These are phyloP conservation scores for Camelus bactrianus DNA, from an alignment of 2,113 vertebrate genomes.

Conservation along the genomic window DNA sequence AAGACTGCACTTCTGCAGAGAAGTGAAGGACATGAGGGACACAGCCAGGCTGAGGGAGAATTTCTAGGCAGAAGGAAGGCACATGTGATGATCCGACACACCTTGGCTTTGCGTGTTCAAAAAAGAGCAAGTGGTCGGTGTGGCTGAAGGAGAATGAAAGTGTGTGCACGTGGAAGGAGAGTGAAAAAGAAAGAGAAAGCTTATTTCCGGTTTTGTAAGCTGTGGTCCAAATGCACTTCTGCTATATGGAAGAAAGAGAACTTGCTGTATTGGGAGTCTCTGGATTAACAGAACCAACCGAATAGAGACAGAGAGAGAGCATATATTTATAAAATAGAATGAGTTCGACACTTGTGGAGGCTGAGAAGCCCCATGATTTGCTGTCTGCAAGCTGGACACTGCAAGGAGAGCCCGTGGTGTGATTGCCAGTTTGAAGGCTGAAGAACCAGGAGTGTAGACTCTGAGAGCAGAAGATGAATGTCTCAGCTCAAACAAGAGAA, in stretches of 20 bases:
- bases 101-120: background rate
- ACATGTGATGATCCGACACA: fast-evolving
- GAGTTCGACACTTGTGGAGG: background rate
- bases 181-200: background rate
- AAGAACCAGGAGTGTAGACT: background rate
- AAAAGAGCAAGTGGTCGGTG: background rate
- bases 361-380: background rate
- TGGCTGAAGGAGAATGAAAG: background rate
- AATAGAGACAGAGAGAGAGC: background rate
- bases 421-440: background rate
- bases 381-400: background rate
- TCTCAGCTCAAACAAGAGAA: background rate
- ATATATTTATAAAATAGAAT: background rate
- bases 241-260: background rate
- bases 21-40: background rate
- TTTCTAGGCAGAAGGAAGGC: background rate
- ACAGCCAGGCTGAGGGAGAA: background rate
- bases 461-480: background rate
- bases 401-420: background rate
- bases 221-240: background rate
- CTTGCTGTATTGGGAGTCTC: background rate
- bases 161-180: background rate
- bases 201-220: background rate
- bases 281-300: background rate
- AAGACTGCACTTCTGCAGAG: background rate